Percentiles rank a stretch among this genome's conserved stretches.
phyloP scores from a whole-genome alignment of 1,140 invertebrate genomes.

The Trissolcus basalis region DNA sequence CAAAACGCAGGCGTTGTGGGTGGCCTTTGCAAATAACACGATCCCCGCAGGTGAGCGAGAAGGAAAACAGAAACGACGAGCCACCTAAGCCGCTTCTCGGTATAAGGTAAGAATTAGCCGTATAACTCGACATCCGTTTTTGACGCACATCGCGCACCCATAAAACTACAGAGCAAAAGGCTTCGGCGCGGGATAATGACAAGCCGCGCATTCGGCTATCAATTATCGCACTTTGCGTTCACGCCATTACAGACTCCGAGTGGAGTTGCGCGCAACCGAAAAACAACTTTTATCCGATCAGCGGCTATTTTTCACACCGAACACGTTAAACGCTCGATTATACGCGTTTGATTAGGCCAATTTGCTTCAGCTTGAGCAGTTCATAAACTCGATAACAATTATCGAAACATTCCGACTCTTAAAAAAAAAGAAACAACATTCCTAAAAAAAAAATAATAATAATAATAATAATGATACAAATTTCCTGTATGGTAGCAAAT shows the following conservation, averaged over 20 bases:
- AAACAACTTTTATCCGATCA: conserved; percentile 9
- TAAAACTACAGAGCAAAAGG: conserved; percentile 62
- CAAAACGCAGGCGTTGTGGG: conserved; percentile 42
- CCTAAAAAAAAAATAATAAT: too few species aligned
- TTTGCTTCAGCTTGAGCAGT: too few species aligned
- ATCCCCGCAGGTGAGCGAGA: conserved; percentile 41
- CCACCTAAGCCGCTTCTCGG: conserved; percentile 50
- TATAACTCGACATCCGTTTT: conserved; percentile 63
- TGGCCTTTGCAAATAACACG: conserved; percentile 54
- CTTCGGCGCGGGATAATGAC: conserved; percentile 63
- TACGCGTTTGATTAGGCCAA: neutral
- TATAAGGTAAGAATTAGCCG: conserved; percentile 57
- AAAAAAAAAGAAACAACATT: too few species aligned
- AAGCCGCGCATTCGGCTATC: conserved; percentile 63
- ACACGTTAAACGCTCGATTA: conserved; percentile 18
- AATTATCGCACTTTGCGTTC: conserved; percentile 65
- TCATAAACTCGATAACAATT: too few species aligned
- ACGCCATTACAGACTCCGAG: too few species aligned
- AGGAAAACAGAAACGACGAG: conserved; percentile 15
- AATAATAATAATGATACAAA: too few species aligned
- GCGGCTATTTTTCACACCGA: conserved; percentile 11
- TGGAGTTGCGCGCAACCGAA: too few species aligned
- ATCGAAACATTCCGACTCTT: too few species aligned
- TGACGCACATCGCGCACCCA: conserved; percentile 59
- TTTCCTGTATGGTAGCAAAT: too few species aligned